These are phyloP conservation scores for Epinotia bilunana DNA, from an alignment of 2,888 invertebrate species.

Conservation along the genomic window DNA sequence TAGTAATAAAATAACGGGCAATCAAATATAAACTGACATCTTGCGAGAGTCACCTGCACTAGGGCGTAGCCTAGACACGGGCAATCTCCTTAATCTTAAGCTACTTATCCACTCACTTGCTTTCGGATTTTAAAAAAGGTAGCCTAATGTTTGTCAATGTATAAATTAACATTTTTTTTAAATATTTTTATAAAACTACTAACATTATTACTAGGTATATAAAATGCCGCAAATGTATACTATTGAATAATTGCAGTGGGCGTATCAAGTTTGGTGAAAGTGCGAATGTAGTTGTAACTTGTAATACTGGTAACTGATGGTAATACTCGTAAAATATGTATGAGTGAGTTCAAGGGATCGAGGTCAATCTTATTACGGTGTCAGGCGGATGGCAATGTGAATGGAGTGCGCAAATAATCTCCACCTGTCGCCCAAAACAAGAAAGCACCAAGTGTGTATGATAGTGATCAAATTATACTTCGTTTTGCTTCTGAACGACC, in stretches of 20 bases:
- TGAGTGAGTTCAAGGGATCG: slow-evolving; percentile 53
- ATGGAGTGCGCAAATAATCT: slow-evolving; percentile 21
- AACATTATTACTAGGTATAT: too few relatives aligned
- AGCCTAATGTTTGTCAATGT: too few relatives aligned
- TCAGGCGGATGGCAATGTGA: slow-evolving; percentile 31
- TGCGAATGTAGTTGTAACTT: slow-evolving; percentile 21
- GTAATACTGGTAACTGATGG: slow-evolving; percentile 49
- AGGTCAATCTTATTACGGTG: slow-evolving; percentile 46
- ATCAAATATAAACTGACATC: too few relatives aligned
- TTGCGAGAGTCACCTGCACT: too few relatives aligned
- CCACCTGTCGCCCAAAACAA: slow-evolving; percentile 3
- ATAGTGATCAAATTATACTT: not conserved
- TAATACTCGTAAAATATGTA: slow-evolving; percentile 62
- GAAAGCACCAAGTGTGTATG: not conserved
- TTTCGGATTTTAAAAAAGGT: too few relatives aligned
- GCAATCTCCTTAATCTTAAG: too few relatives aligned
- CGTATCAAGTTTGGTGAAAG: slow-evolving; percentile 20
- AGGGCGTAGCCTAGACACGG: too few relatives aligned
- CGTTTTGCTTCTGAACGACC: not conserved
- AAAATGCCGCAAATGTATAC: too few relatives aligned
- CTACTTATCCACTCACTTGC: too few relatives aligned
- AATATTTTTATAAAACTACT: too few relatives aligned
- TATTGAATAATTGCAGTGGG: not conserved
- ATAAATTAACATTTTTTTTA: too few relatives aligned
- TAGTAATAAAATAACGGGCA: too few relatives aligned